Percentiles rank a stretch among this genome's conserved stretches.
These are phyloP conservation scores for Cheiracanthium punctorium DNA, from an alignment of 2,888 invertebrate genomes.

Conservation along the genomic window DNA sequence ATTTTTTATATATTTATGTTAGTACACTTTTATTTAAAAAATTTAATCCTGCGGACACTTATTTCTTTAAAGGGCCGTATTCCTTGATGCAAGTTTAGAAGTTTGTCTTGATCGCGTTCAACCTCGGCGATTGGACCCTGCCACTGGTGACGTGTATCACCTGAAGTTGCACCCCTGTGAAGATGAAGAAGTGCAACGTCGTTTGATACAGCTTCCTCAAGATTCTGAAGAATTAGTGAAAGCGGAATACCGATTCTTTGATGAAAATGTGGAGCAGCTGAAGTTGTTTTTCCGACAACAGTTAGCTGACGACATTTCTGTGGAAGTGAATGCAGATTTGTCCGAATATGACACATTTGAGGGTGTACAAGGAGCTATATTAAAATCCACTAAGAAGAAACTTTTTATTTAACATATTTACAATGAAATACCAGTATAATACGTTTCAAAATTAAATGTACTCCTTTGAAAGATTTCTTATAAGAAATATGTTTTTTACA, in stretches of 20 bases:
- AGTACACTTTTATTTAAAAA: too few species aligned
- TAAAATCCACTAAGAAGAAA: slow-evolving; percentile 22
- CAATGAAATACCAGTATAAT: too few species aligned
- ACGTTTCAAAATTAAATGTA: too few species aligned
- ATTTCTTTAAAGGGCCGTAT: slow-evolving; percentile 28
- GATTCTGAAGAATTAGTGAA: slow-evolving; percentile 33
- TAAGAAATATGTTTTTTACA: too few species aligned
- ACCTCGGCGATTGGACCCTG: slow-evolving; percentile 30
- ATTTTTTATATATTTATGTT: too few species aligned
- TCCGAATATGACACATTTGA: slow-evolving; percentile 17
- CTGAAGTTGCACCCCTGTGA: background rate
- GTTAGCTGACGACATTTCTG: slow-evolving; percentile 11
- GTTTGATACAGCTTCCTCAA: slow-evolving; percentile 40
- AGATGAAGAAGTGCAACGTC: background rate
- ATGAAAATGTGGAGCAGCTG: background rate
- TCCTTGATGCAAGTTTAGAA: slow-evolving; percentile 15
- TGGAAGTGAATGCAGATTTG: slow-evolving; percentile 25
- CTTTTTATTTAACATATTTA: too few species aligned
- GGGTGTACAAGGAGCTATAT: slow-evolving; percentile 24
- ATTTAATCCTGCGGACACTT: background rate
- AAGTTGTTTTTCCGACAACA: slow-evolving; percentile 3
- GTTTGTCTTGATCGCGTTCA: slow-evolving; percentile 33
- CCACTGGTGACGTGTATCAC: slow-evolving; percentile 30
- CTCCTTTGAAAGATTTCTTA: too few species aligned
- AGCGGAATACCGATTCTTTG: slow-evolving; percentile 15